Evolutionary conservation across 2,888 invertebrate genomes (phyloP).

Genomic region (Dorcus hopei): DNA sequence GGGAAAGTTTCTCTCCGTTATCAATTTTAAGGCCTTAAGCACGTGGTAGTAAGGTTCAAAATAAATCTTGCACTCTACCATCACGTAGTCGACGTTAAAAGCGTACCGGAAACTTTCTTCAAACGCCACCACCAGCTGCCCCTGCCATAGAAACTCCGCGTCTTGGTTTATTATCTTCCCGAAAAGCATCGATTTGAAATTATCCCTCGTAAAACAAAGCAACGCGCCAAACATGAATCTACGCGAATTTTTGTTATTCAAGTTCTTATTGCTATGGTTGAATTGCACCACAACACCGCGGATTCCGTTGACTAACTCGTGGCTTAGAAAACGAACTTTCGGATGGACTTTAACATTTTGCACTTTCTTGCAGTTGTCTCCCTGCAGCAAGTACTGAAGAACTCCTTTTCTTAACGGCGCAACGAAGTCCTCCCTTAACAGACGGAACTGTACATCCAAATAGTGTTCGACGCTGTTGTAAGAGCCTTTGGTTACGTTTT

Average conservation of each 20-base stretch:
- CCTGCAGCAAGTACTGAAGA: slow-evolving; percentile 25
- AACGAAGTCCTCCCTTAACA: slow-evolving; percentile 78
- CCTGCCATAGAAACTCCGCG: too few relatives aligned
- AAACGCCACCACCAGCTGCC: slow-evolving; percentile 52
- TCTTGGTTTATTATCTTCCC: slow-evolving; percentile 58
- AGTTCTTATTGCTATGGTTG: not conserved
- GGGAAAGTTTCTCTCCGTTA: slow-evolving; percentile 58
- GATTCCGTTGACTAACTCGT: not conserved
- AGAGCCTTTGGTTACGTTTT: slow-evolving; percentile 61
- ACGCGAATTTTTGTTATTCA: slow-evolving; percentile 47
- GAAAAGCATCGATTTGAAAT: slow-evolving; percentile 66
- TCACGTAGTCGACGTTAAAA: slow-evolving; percentile 47
- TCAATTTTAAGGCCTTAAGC: slow-evolving; percentile 63
- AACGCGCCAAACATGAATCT: slow-evolving; percentile 70
- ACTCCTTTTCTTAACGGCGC: slow-evolving; percentile 69
- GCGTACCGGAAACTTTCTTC: slow-evolving; percentile 37
- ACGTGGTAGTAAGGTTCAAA: slow-evolving; percentile 81
- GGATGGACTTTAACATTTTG: slow-evolving; percentile 21
- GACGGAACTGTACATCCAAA: slow-evolving; percentile 73
- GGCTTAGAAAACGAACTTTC: slow-evolving; percentile 6
- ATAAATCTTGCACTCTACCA: slow-evolving; percentile 76
- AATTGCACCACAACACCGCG: not conserved
- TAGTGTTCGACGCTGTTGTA: slow-evolving; percentile 69
- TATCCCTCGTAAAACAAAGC: slow-evolving; percentile 66
- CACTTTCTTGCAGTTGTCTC: not conserved